Evolutionary conservation across 2,888 invertebrate genomes (phyloP).

Genomic region (Chalcis sispes): DNA sequence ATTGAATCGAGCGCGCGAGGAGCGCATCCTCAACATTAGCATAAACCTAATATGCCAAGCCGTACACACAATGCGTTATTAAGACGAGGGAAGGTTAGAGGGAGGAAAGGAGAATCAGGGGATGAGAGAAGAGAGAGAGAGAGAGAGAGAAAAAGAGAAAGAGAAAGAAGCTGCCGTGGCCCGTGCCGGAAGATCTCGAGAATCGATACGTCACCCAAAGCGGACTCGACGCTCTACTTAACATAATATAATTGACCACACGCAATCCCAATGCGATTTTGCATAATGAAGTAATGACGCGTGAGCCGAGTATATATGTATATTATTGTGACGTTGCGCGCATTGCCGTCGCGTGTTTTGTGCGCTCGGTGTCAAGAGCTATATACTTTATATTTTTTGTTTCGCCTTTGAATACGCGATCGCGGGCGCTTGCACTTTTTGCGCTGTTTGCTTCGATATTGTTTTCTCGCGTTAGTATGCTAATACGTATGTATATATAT

Average conservation of each 20-base stretch:
- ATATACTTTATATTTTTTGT: no score
- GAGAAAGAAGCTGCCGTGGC: slow-evolving; percentile 8
- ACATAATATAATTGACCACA: slow-evolving; percentile 76
- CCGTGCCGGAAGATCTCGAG: slow-evolving; percentile 62
- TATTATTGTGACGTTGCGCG: no score
- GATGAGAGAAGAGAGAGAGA: slow-evolving; percentile 41
- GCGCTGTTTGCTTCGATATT: not conserved
- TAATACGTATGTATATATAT: no score
- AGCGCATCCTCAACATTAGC: slow-evolving; percentile 70
- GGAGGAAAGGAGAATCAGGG: not conserved
- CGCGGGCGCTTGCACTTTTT: not conserved
- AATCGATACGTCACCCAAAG: slow-evolving; percentile 67
- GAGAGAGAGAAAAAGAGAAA: slow-evolving; percentile 9
- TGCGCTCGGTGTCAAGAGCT: no score
- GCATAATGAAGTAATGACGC: slow-evolving; percentile 70
- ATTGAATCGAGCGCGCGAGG: slow-evolving; percentile 1
- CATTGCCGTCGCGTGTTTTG: no score
- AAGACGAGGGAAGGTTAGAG: slow-evolving; percentile 62
- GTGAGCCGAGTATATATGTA: no score
- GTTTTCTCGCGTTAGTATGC: no score
- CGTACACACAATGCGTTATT: slow-evolving; percentile 73
- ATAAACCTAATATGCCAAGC: slow-evolving; percentile 75
- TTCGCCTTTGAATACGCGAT: not conserved
- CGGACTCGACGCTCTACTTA: slow-evolving; percentile 71
- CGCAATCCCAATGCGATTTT: slow-evolving; percentile 73